Conservation (phyloP, 1,140 invertebrate genomes). For the Drosophila serrata region DNA sequence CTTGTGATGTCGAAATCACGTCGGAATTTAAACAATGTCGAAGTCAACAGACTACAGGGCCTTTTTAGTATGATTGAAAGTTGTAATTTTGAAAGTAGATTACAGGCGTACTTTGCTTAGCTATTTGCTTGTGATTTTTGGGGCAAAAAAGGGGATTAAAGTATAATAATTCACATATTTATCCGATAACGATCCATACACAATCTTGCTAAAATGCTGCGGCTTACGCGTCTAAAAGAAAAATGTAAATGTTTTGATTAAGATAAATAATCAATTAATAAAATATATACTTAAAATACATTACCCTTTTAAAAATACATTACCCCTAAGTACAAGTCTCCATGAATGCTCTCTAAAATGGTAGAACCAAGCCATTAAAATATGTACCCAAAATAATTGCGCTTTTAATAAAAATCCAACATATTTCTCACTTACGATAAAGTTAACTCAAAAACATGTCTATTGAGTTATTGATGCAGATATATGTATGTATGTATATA, state of each 20-base stretch:
- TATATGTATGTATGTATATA: not conserved
- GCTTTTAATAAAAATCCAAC: conserved; percentile 25
- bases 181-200: no score
- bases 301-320: not conserved
- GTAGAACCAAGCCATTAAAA: not conserved
- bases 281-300: not conserved
- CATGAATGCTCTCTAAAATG: not conserved
- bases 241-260: not conserved
- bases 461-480: conserved; percentile 20
- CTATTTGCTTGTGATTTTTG: not conserved
- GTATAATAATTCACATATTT: no score
- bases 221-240: not conserved
- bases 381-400: conserved; percentile 22
- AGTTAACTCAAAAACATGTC: conserved; percentile 18
- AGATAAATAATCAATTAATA: not conserved
- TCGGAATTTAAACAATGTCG: not conserved
- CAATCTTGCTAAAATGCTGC: not conserved
- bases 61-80: not conserved
- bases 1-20: conserved; percentile 4
- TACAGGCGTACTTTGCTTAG: not conserved
- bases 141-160: not conserved
- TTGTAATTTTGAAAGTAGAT: no score
- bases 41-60: not conserved
- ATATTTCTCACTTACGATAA: conserved; percentile 17
- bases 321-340: not conserved